Base-by-base conservation (phyloP, 2,888 invertebrate genomes). In the Caenorhabditis afra region DNA sequence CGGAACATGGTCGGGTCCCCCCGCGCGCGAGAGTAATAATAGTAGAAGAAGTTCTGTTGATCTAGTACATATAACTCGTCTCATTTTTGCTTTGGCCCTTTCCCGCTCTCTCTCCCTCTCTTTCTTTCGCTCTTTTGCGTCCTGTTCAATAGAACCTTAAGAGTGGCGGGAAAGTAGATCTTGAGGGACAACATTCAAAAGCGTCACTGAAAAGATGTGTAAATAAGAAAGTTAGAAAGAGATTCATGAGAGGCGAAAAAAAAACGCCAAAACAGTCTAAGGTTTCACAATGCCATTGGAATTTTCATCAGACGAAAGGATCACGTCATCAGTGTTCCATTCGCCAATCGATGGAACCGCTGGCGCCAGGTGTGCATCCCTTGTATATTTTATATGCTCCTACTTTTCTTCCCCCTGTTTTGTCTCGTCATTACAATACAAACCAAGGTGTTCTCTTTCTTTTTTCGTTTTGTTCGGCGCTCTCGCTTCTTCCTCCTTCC, bases 351-450 rank as follows among this genome's bases (percentile, higher is more conserved):
- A n/a, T 29, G 29, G 7, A 3, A 29, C 29, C 29, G 29, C 3
- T 29, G 29, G 3, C 29, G 4, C 44, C 50, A 70, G 70, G 70
- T 70, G 59, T 29, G 29, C 29, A 29, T 3, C 29, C 7, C 7
- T 5, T 29, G 29, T 29, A 3, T 29, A 49, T 55, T 71, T 71
- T 71, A 71, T 71, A 57, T 62, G 57, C 62, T 5, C 41, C 50
- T 58, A n/a, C 52, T 20, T 45, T 2, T 12, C n/a, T 55, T 53
- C 45, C 8, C 37, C 39, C 73, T 58, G 73, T 73, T 73, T 64
- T 64, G 73, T 73, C 73, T 73, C 58, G 39, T 57, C 71, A 71
- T 71, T 64, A 73, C 73, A 64, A 73, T 73, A 73, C 73, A 64
- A 64, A 73, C 64, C 55, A 39, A 61, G 59, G 47, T 37, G 64